These are phyloP conservation scores for Cheiracanthium punctorium DNA, from an alignment of 2,888 invertebrate species.

Conservation along the genomic window DNA sequence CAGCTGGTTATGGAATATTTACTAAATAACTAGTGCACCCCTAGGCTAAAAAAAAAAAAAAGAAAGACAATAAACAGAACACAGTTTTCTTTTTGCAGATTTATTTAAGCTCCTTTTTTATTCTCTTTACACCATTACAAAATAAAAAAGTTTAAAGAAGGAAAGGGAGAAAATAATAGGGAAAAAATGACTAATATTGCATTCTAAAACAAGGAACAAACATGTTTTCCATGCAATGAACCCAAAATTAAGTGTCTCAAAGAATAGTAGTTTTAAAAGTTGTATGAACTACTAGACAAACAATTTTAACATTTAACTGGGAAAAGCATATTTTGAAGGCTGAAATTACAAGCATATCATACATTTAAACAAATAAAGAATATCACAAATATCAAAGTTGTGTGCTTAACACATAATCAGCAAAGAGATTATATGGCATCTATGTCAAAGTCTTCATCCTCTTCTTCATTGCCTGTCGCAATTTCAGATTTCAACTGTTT, in stretches of 20 bases:
- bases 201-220: conserved; percentile 43
- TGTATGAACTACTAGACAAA: conserved; percentile 48
- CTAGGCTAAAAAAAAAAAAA: too few species aligned
- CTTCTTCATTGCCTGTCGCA: conserved; percentile 74
- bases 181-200: conserved; percentile 54
- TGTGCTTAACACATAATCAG: conserved; percentile 61
- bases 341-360: conserved; percentile 35
- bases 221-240: conserved; percentile 29
- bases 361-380: conserved; percentile 52
- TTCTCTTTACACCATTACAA: conserved; percentile 68
- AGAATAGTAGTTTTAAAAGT: conserved; percentile 37
- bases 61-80: conserved; percentile 17
- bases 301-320: conserved; percentile 37
- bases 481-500: conserved; percentile 72
- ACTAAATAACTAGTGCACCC: too few species aligned
- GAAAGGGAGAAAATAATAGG: too few species aligned
- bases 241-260: conserved; percentile 21
- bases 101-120: conserved; percentile 69
- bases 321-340: conserved; percentile 44
- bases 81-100: conserved; percentile 43
- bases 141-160: too few species aligned
- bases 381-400: conserved; percentile 65
- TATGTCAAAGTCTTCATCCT: conserved; percentile 88
- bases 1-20: too few species aligned
- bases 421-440: conserved; percentile 86